Evolutionary conservation across 2,888 invertebrate species (phyloP), one percentile per base, ranked within the genome.

Genomic region (Flexamia atlantica): DNA sequence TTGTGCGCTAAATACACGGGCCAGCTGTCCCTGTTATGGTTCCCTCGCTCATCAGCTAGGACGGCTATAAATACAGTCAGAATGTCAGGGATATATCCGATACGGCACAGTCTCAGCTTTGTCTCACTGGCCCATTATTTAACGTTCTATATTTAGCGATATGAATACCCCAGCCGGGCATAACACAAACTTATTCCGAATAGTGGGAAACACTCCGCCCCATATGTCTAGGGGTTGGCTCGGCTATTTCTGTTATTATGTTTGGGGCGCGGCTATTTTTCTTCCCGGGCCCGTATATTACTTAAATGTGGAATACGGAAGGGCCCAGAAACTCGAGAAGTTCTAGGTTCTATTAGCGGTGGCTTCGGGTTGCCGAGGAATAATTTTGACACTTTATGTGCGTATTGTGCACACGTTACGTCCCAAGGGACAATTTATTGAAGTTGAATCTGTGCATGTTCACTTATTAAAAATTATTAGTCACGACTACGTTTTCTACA

Each of bases 151-250:
- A 83, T 79, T 80, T 83, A 83, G 83, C 70, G 20, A 50, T 68
- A 76, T 60, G 64, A 64, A 25, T 64, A 28, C 28, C 32, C 53
- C 60, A 46, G 60, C 57, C 30, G 46, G 20, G 64, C 79, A 79
- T 83, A 80, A 83, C 80, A 80, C 80, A 83, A 83, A 83, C 83
- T 60, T 79, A 83, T 83, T 83, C 79, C 68, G 20, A 70, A 83
- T 80, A 70, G 50, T 64, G 70, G 83, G 83, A 83, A 83, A 83
- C 70, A 42, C 68, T 25, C 70, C 80, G 42, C 80, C 83, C 80
- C 83, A 80, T 50, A 80, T 83, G 83, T 83, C 76, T 79, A 30
- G 79, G 79, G 79, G 79, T 57, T 79, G 79, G 79, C 79, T 28
- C 32, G 79, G 57, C 79, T 79, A 79, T 79, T 79, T 79, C 57